Conservation (phyloP, 2,888 invertebrate species). For the Serripes groenlandicus region DNA sequence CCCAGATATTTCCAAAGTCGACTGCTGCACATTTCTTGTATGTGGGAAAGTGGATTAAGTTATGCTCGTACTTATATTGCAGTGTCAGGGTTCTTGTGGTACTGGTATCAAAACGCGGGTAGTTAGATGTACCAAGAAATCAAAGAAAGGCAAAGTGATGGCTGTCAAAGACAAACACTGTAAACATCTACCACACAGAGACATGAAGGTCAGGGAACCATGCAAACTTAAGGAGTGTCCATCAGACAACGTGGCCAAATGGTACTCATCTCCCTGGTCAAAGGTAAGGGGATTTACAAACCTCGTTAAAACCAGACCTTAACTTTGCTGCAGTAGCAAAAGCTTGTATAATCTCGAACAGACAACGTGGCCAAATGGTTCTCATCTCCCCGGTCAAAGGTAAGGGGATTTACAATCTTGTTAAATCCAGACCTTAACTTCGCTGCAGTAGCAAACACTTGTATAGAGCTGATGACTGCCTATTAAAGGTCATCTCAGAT, state of each 20-base stretch:
- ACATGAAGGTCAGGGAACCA: slow-evolving; percentile 50
- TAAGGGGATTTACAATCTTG: no score
- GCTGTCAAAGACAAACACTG: slow-evolving; percentile 62
- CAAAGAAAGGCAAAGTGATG: slow-evolving; percentile 39
- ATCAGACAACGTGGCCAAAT: slow-evolving; percentile 54
- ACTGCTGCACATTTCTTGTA: no score
- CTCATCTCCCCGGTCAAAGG: slow-evolving; percentile 73
- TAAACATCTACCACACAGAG: slow-evolving; percentile 50
- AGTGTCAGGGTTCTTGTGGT: slow-evolving; percentile 77
- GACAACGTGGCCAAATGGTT: slow-evolving; percentile 69
- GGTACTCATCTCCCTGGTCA: slow-evolving; percentile 76
- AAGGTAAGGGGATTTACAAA: slow-evolving; percentile 67
- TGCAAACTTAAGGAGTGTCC: slow-evolving; percentile 66
- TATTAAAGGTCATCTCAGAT: no score
- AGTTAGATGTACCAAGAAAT: slow-evolving; percentile 62
- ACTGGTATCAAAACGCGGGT: slow-evolving; percentile 60
- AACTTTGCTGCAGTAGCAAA: no score
- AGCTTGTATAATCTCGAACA: slow-evolving; percentile 49
- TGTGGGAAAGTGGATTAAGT: background rate
- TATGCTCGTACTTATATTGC: slow-evolving; percentile 25
- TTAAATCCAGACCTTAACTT: no score
- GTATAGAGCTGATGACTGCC: no score
- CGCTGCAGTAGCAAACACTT: no score
- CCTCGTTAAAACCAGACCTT: no score
- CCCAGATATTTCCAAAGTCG: no score